phyloP scores from a whole-genome alignment of 1,140 invertebrate species.

The Lepidurus arcticus region DNA sequence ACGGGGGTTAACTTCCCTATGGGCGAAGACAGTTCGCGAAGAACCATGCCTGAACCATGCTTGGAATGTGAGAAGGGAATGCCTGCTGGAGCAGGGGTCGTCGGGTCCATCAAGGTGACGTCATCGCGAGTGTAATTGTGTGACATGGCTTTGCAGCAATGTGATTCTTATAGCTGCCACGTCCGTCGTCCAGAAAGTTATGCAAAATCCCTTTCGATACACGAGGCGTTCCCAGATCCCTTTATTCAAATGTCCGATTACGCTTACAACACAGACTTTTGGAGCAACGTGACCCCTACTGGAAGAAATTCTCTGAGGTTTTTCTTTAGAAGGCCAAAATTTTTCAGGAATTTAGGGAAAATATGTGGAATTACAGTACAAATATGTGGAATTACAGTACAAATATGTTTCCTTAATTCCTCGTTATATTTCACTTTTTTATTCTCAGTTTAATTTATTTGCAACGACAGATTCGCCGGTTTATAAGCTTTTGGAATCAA shows the following conservation, averaged over 20 bases:
- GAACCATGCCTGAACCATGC: neutral
- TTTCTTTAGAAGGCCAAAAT: neutral
- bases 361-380: no score
- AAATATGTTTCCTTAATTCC: no score
- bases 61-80: conserved; percentile 12
- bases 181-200: neutral
- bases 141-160: neutral
- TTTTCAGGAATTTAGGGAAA: no score
- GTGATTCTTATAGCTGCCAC: neutral
- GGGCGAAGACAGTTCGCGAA: neutral
- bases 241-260: conserved; percentile 9
- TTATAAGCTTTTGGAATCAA: no score
- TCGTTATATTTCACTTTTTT: no score
- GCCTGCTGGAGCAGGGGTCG: neutral
- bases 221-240: neutral
- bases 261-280: neutral
- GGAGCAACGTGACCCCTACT: neutral
- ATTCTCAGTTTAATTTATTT: no score
- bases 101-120: neutral
- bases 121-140: neutral
- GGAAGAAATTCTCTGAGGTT: neutral
- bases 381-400: no score
- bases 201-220: neutral
- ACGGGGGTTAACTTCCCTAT: neutral
- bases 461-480: no score